Evolutionary conservation across 1,140 invertebrate genomes (phyloP).

Genomic region (Ephestia elutella): DNA sequence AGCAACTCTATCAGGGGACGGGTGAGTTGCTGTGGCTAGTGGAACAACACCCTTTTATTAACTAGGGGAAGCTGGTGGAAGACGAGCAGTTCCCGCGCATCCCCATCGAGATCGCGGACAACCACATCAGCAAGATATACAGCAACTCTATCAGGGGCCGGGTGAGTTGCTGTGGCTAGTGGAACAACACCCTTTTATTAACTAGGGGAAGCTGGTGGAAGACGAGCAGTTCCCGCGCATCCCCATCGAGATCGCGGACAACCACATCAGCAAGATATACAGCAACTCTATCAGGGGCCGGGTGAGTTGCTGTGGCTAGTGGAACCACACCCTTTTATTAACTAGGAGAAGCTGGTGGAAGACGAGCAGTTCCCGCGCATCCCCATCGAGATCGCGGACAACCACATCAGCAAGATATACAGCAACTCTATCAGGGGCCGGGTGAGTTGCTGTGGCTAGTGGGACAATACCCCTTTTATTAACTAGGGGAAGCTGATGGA

Average conservation of each 20-base stretch:
- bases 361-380: slow-evolving; percentile 93
- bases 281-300: slow-evolving; percentile 92
- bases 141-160: slow-evolving; percentile 92
- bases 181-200: too few species aligned
- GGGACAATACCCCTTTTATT: too few species aligned
- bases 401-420: slow-evolving; percentile 93
- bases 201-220: slow-evolving; percentile 76
- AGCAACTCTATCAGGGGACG: slow-evolving; percentile 92
- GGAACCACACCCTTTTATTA: too few species aligned
- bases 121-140: slow-evolving; percentile 93
- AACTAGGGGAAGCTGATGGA: too few species aligned
- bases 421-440: slow-evolving; percentile 92
- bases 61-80: slow-evolving; percentile 76
- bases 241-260: slow-evolving; percentile 93
- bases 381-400: slow-evolving; percentile 93
- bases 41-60: too few species aligned
- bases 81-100: slow-evolving; percentile 93
- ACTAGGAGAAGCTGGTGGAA: slow-evolving; percentile 76
- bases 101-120: slow-evolving; percentile 93
- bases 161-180: slow-evolving; percentile 48
- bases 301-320: slow-evolving; percentile 48
- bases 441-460: slow-evolving; percentile 48
- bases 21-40: slow-evolving; percentile 48
- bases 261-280: slow-evolving; percentile 93
- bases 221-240: slow-evolving; percentile 93